Evolutionary conservation across 2,888 invertebrate genomes (phyloP).

Genomic region (Sarcophaga caerulescens): DNA sequence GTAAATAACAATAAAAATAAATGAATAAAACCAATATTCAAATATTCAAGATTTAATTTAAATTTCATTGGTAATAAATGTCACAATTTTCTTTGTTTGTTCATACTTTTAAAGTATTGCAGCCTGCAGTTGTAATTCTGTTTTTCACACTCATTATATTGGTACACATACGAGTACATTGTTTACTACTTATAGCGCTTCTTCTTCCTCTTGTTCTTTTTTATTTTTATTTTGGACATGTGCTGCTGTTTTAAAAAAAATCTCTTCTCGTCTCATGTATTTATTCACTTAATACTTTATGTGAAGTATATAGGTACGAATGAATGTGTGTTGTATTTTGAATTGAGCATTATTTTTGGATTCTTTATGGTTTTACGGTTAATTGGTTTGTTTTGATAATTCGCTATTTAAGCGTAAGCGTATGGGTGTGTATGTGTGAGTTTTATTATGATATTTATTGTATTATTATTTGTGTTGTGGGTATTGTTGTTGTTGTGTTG

Average conservation of each 20-base stretch:
- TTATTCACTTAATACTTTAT: too few species aligned
- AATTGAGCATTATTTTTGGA: background rate
- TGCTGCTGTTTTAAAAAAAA: background rate
- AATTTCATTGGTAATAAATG: too few species aligned
- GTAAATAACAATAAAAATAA: too few species aligned
- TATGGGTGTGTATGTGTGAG: background rate
- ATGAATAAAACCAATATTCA: too few species aligned
- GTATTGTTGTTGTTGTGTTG: background rate
- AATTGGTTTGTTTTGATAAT: conserved; percentile 45
- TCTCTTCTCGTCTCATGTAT: too few species aligned
- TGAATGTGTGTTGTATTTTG: too few species aligned
- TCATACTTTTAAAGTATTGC: background rate
- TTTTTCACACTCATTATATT: background rate
- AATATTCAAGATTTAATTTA: too few species aligned
- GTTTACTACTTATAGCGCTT: background rate
- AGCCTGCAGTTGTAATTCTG: background rate
- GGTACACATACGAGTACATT: background rate
- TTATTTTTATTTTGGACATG: background rate
- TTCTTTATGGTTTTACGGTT: conserved; percentile 11
- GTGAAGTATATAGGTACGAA: too few species aligned
- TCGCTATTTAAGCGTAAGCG: background rate
- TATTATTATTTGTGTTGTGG: background rate
- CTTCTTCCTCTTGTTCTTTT: background rate
- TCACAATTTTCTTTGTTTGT: too few species aligned
- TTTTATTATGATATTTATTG: background rate